Conservation (phyloP, 2,888 invertebrate genomes). For the Buathra laborator region DNA sequence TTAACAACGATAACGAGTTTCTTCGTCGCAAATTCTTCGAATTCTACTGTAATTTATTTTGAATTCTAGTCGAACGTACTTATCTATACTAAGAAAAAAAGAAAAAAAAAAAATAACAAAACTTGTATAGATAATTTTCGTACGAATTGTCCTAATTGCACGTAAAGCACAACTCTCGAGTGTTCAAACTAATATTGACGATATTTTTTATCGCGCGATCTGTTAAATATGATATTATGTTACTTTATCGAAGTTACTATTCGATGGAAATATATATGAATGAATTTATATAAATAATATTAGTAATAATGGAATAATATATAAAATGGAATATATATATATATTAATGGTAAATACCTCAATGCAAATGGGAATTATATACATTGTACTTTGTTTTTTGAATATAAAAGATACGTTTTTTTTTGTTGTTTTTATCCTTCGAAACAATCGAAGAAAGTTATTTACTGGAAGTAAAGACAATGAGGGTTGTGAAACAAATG, state of each 20-base stretch:
- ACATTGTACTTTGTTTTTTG: constrained; percentile 14
- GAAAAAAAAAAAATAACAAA: background rate
- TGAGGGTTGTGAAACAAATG: constrained; percentile 24
- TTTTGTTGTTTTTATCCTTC: background rate
- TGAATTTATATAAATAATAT: background rate
- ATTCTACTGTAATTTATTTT: constrained; percentile 42
- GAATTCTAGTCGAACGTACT: constrained; percentile 59
- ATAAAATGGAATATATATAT: background rate
- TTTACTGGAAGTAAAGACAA: constrained; percentile 32
- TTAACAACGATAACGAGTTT: constrained; percentile 55
- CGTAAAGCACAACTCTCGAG: background rate
- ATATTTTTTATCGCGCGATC: constrained; percentile 28
- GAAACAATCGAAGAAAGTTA: constrained; percentile 12
- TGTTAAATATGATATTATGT: constrained; percentile 56
- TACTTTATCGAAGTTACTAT: constrained; percentile 46
- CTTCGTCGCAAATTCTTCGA: constrained; percentile 33
- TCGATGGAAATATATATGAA: constrained; percentile 11
- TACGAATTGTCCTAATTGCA: constrained; percentile 7
- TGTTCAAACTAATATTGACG: background rate
- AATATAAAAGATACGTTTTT: constrained; percentile 6
- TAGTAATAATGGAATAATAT: background rate
- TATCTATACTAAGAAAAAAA: background rate
- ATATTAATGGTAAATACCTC: background rate
- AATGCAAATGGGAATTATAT: background rate
- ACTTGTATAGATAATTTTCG: constrained; percentile 14